Evolutionary conservation across 1,140 invertebrate species (phyloP).

Genomic region (Trissolcus basalis): DNA sequence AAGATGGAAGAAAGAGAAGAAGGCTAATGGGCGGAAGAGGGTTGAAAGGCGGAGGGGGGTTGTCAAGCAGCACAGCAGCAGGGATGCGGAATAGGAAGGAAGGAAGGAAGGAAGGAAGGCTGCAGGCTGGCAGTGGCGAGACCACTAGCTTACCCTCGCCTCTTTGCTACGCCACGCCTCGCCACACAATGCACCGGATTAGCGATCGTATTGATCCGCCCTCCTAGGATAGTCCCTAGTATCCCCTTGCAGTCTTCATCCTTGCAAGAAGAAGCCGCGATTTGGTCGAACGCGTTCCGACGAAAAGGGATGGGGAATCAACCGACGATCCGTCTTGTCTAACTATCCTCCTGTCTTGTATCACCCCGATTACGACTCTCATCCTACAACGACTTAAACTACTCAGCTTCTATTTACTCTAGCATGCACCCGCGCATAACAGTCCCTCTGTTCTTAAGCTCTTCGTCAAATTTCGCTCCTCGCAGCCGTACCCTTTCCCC

Average conservation of each 20-base stretch:
- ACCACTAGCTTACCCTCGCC: slow-evolving; percentile 66
- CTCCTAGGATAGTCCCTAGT: slow-evolving; percentile 73
- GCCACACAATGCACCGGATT: slow-evolving; percentile 52
- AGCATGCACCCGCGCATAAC: too few species aligned
- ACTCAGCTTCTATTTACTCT: slow-evolving; percentile 17
- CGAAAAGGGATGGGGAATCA: slow-evolving; percentile 48
- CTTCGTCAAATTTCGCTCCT: too few species aligned
- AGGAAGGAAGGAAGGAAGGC: slow-evolving; percentile 39
- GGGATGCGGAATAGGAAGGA: slow-evolving; percentile 10
- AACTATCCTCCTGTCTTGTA: slow-evolving; percentile 40
- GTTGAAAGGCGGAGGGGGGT: slow-evolving; percentile 24
- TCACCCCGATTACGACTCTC: slow-evolving; percentile 15
- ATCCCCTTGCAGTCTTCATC: slow-evolving; percentile 58
- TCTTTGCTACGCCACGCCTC: slow-evolving; percentile 69
- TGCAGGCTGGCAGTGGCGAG: slow-evolving; percentile 51
- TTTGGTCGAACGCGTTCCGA: slow-evolving; percentile 65
- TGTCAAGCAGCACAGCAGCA: slow-evolving; percentile 16
- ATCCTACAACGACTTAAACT: slow-evolving; percentile 27
- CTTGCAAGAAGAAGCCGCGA: slow-evolving; percentile 66
- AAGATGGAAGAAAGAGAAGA: slow-evolving; percentile 40
- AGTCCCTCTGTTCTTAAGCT: too few species aligned
- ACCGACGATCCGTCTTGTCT: slow-evolving; percentile 48
- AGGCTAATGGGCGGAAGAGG: slow-evolving; percentile 30
- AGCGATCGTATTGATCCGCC: slow-evolving; percentile 75
- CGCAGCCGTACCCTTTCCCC: too few species aligned